phyloP scores from a whole-genome alignment of 2,113 vertebrate species.

The Myrmophylax atrothorax region DNA sequence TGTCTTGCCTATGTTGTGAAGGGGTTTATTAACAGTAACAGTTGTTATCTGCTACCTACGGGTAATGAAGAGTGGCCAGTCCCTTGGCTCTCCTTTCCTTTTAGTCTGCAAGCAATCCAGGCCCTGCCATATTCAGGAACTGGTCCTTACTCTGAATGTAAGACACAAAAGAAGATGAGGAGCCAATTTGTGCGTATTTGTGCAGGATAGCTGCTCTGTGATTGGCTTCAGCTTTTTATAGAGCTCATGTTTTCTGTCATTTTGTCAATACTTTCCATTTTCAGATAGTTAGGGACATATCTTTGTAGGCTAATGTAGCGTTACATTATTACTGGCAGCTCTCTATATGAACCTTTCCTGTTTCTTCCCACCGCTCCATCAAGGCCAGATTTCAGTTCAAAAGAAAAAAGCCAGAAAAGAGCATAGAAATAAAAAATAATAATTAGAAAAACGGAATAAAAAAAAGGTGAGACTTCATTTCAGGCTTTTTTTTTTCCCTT shows the following conservation, averaged over 20 bases:
- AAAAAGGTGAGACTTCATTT: background rate
- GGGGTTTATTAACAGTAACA: background rate
- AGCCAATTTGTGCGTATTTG: background rate
- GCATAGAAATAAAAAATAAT: too few species aligned
- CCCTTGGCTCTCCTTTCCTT: background rate
- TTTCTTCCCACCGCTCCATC: background rate
- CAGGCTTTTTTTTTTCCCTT: background rate
- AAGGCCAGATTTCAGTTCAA: background rate
- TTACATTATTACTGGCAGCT: background rate
- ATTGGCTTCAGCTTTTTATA: background rate
- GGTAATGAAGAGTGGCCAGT: background rate
- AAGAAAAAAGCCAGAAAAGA: background rate
- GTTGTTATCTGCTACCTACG: background rate
- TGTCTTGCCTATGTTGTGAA: background rate
- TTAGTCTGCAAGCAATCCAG: background rate
- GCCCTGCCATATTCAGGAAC: background rate
- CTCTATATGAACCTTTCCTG: background rate
- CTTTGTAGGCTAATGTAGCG: background rate
- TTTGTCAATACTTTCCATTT: background rate
- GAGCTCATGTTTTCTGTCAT: background rate
- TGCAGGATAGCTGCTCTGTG: background rate
- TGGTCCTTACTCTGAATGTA: background rate
- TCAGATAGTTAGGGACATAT: background rate
- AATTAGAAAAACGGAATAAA: background rate
- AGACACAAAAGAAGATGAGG: background rate